Evolutionary conservation across 64 coral and sea anemone species (phyloP).

Genomic region (Pachyseris speciosa): DNA sequence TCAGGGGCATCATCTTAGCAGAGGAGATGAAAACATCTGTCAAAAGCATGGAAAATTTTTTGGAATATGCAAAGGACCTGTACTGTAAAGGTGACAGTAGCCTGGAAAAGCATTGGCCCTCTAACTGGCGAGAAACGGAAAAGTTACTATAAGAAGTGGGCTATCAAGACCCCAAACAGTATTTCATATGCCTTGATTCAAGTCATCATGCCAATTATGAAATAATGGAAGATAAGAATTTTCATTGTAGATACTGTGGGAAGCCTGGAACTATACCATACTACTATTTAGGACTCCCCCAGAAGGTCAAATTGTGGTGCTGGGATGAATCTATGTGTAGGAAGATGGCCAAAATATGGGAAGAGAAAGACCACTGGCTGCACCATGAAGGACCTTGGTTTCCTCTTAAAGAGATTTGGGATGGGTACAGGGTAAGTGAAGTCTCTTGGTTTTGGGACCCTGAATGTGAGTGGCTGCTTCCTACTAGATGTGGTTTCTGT

Average conservation of each 20-base stretch:
- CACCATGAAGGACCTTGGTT: not conserved
- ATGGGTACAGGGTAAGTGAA: not conserved
- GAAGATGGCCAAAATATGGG: conserved; percentile 23
- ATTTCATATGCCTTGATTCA: conserved; percentile 28
- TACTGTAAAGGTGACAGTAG: not conserved
- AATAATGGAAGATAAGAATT: conserved; percentile 12
- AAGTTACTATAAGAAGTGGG: conserved; percentile 34
- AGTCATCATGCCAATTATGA: conserved; percentile 6
- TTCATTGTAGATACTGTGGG: conserved; percentile 24
- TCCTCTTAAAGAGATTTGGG: conserved; percentile 20
- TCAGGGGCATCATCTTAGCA: conserved; percentile 10
- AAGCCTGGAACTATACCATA: conserved; percentile 38
- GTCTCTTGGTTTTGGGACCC: conserved; percentile 53
- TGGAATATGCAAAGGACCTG: conserved; percentile 7
- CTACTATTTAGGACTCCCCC: conserved; percentile 41
- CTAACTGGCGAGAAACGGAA: conserved; percentile 44
- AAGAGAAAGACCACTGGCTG: conserved; percentile 51
- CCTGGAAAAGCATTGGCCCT: conserved; percentile 11
- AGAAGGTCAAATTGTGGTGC: conserved; percentile 32
- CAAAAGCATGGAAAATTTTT: not conserved
- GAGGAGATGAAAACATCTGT: conserved; percentile 13
- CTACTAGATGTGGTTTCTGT: not conserved
- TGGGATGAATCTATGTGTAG: conserved; percentile 24
- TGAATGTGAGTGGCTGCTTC: not conserved
- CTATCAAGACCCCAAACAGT: conserved; percentile 42